Evolutionary conservation across 2,888 invertebrate genomes (phyloP), one percentile per base, ranked within the genome.

Genomic region (Idaea dimidiata): DNA sequence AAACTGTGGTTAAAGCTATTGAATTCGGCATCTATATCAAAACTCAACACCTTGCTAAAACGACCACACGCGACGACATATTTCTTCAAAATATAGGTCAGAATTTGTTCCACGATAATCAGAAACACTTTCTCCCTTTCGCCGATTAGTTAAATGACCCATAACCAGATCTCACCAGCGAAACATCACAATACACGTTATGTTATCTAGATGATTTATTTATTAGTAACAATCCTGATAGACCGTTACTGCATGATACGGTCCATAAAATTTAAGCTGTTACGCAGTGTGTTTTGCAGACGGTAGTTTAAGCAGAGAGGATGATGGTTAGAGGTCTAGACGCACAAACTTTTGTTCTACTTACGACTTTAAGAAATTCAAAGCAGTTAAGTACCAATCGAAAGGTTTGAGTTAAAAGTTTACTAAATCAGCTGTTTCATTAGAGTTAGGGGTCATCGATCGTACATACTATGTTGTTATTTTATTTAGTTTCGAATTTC

Each of bases 141-240:
- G 71, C 68, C 72, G 74, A 81, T 79, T 77, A 78, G 78, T 71
- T 73, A 72, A 83, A 80, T 80, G 83, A 80, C 69, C 82, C 84
- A 68, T 85, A 82, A 82, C 84, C 77, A 78, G 74, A 81, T 79
- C 77, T 77, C 76, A 77, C 76, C 74, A 74, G 79, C 80, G 78
- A 78, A 71, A 83, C 83, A 84, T 86, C 83, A 78, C 74, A 72
- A 71, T 77, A 77, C 67, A 65, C 67, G 64, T 66, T 78, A 78
- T 14, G 43, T 43, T 43, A 43, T 3, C 10, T 43, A 75, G n/a
- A n/a, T 74, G 78, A 83, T 84, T 82, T 86, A 86, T 77, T 72
- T 78, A 79, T 81, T 81, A 74, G 83, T 43, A 14, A 43, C 43
- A 14, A 14, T 43, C 14, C 43, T 43, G 10, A 43, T 43, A 43